Base-by-base conservation (phyloP, 2,888 invertebrate species). In the Synanthedon formicaeformis region DNA sequence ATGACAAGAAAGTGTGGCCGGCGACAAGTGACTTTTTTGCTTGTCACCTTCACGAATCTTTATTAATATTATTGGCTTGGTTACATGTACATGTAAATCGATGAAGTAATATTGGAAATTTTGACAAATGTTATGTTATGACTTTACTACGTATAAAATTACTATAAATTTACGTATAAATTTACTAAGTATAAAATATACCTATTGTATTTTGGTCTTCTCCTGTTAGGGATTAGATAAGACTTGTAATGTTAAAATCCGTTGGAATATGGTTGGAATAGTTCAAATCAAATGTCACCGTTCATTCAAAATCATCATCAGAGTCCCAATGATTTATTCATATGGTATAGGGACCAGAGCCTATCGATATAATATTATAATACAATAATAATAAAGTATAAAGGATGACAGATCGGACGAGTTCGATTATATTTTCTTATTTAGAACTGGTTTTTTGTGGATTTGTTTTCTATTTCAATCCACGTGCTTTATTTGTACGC, bases 401-500 rank as follows among this genome's bases (percentile, higher is more conserved):
- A 34, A 34, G 75, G 77, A 76, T 81, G 85, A 86, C 85, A 84
- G 84, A 84, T 84, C 75, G 75, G 70, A 61, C 67, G 63, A 61
- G 62, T 73, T 78, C 77, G 80, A 81, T 81, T 76, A 75, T 65
- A 59, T 58, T 60, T 62, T 67, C 69, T 67, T 71, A 60, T 63
- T 61, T 61, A 57, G 56, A 56, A 60, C 56, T 18, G 57, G 62
- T 62, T 66, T 65, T 66, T 63, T 67, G 61, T 71, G 66, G 64
- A 70, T 73, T 78, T 63, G 63, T 73, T 78, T 78, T 34, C 34
- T 76, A 74, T 81, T 78, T 67, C 69, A 73, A 76, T 77, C 71
- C 67, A 64, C 63, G 65, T 66, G 73, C 71, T 69, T 76, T 83
- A 79, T 83, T 81, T 80, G 77, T 75, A 73, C 74, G 66, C 63